A percentile compares a stretch with the other conserved stretches of the same genome.
Conservation (phyloP, 2,888 invertebrate genomes). For the Leptarthrus brevirostris region DNA sequence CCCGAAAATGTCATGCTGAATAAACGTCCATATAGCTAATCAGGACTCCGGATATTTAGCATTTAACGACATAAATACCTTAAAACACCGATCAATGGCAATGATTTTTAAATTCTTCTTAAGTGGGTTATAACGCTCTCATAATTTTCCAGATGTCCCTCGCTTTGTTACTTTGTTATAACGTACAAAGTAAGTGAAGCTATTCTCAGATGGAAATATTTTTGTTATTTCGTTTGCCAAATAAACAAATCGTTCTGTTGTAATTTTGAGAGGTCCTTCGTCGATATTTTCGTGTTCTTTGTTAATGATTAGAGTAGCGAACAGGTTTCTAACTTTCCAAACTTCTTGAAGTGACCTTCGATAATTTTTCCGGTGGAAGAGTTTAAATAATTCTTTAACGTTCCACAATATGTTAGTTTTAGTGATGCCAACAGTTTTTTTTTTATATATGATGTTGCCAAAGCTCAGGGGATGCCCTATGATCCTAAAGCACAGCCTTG, state of each 20-base stretch:
- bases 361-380: conserved; percentile 2
- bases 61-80: not conserved
- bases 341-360: conserved; percentile 2
- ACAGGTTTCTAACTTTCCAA: conserved; percentile 15
- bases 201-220: not conserved
- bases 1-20: not conserved
- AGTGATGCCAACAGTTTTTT: not conserved
- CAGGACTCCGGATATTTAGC: not conserved
- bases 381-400: conserved; percentile 2
- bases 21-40: not conserved
- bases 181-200: not conserved
- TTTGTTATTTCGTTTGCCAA: not conserved
- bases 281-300: conserved; percentile 8
- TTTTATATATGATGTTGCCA: too few relatives aligned
- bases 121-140: not conserved
- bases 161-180: not conserved
- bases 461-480: too few relatives aligned
- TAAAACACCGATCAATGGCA: not conserved
- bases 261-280: not conserved
- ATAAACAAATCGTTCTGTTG: conserved; percentile 6
- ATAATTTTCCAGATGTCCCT: not conserved
- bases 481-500: too few relatives aligned
- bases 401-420: not conserved
- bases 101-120: not conserved
- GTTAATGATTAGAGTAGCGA: not conserved